A percentile compares a stretch with the other conserved stretches of the same genome.
Conservation (phyloP, 2,113 vertebrate species). For the Astur gentilis region DNA sequence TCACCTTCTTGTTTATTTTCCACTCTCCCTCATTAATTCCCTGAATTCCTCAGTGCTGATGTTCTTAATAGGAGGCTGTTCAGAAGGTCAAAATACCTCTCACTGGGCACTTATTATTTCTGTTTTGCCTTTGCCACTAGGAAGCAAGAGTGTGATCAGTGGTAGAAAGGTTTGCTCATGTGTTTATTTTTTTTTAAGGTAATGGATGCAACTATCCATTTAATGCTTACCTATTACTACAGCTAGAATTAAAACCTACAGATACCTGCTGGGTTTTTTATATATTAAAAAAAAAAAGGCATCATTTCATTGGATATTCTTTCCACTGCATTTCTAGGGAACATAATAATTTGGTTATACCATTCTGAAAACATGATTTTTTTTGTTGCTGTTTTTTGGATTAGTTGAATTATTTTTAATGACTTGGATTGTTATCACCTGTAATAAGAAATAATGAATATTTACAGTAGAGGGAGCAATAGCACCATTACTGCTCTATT, state of each 20-base stretch:
- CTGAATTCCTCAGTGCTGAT: neutral
- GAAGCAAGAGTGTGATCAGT: neutral
- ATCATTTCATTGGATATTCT: neutral
- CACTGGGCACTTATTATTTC: neutral
- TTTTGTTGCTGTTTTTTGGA: neutral
- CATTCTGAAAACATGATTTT: neutral
- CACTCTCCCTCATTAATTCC: constrained; percentile 2
- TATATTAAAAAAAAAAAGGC: neutral
- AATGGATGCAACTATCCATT: neutral
- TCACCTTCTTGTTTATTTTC: constrained; percentile 34
- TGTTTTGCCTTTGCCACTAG: neutral
- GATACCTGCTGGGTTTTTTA: neutral
- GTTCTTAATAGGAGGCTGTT: neutral
- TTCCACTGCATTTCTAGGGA: neutral
- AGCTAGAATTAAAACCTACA: neutral
- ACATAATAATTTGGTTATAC: neutral
- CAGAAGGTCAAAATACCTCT: neutral
- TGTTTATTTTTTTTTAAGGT: neutral
- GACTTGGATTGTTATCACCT: neutral
- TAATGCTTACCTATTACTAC: neutral
- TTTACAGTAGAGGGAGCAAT: constrained; percentile 79
- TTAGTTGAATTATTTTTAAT: neutral
- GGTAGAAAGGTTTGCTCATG: neutral
- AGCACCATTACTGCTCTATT: constrained; percentile 38
- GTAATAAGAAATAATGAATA: neutral